Evolutionary conservation across 37 sponge, comb jelly and placozoan species (phyloP), one percentile per base, ranked within the genome.

Genomic region (Dysidea cf. avara): DNA sequence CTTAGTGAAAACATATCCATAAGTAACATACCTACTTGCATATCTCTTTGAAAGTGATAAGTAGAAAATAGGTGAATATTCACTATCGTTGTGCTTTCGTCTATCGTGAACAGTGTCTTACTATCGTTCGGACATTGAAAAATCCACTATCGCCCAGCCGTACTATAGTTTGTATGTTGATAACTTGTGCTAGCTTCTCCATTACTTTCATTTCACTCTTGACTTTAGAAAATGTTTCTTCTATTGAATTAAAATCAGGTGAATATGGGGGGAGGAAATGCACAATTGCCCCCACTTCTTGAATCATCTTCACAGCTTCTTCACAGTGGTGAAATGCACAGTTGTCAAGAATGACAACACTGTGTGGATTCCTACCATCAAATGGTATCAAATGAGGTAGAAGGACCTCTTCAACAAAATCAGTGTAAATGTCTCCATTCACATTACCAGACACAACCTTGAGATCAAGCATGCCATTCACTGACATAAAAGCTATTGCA

Each of bases 401-500:
- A 37, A 72, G 48, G 48, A 38, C 20, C 13, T 18, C 33, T 35
- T 77, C 68, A 37, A 77, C 30, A 40, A 66, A 65, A 39, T 46
- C 48, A 22, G 25, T 12, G 37, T 55, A 77, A 0, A 4, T n/a
- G 7, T 25, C 32, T 54, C 68, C 78, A 67, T 20, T 56, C 0
- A 55, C 48, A 37, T 48, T 66, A 7, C 78, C 68, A 35, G 33
- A 29, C 13, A 65, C 12, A 31, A 32, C 28, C 58, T 59, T 59
- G 29, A 61, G 39, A 53, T 81, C 81, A 30, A 81, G 36, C 39
- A 72, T 28, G 5, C 73, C 81, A 22, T n/a, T 39, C 14, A 25
- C 3, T 35, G 73, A 72, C 73, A 81, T 81, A 29, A 55, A 63
- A 2, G 66, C 66, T 50, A 81, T 72, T 28, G 66, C 81, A 35